These are phyloP conservation scores for Ochropacha duplaris DNA, from an alignment of 2,888 invertebrate species.

Conservation along the genomic window DNA sequence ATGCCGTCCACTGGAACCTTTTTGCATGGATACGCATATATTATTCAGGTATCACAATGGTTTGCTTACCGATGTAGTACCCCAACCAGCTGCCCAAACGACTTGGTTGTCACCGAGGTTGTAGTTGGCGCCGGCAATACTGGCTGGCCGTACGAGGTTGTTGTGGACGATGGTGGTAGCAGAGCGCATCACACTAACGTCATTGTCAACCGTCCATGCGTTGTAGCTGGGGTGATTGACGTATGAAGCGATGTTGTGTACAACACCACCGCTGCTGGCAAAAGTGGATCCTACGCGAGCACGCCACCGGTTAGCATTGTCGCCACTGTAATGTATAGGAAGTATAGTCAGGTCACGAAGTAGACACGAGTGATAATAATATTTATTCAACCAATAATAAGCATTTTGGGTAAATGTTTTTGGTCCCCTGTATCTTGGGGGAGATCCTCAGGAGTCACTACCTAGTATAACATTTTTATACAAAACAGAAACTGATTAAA, in stretches of 20 bases:
- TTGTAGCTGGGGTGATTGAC: constrained; percentile 38
- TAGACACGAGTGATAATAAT: too few species aligned
- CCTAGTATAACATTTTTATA: too few species aligned
- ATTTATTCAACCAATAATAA: too few species aligned
- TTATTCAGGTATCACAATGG: neutral
- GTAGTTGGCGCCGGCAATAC: constrained; percentile 48
- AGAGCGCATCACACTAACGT: constrained; percentile 39
- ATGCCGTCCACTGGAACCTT: too few species aligned
- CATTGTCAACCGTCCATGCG: constrained; percentile 26
- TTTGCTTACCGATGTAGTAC: constrained; percentile 41
- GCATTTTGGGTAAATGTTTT: too few species aligned
- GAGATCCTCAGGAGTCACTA: too few species aligned
- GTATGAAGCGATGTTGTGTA: constrained; percentile 20
- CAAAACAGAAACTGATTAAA: too few species aligned
- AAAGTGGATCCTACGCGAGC: constrained; percentile 39
- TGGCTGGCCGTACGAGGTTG: constrained; percentile 27
- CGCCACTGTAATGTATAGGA: constrained; percentile 26
- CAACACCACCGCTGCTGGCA: constrained; percentile 42
- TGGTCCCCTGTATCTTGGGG: too few species aligned
- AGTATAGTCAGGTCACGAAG: neutral
- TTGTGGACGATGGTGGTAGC: constrained; percentile 21
- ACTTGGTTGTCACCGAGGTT: constrained; percentile 38
- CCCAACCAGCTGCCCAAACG: constrained; percentile 62
- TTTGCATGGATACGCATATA: too few species aligned
- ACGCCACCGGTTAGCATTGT: constrained; percentile 30